Base-by-base conservation (phyloP, 2,797 vertebrate species). In the Hozukius guyotensis region DNA sequence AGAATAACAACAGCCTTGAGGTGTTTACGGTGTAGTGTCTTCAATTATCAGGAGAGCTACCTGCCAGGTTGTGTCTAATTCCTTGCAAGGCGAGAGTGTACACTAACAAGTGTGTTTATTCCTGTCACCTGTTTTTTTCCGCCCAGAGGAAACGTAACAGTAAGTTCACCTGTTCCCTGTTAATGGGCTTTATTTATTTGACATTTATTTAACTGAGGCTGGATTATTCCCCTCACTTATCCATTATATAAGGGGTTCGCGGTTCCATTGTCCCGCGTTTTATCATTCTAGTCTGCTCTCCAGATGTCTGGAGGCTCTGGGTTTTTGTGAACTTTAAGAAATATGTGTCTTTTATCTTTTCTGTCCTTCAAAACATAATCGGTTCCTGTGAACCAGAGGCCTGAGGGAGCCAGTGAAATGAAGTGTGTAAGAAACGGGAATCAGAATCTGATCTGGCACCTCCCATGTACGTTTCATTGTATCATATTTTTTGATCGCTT, bases 41-140 rank as follows among this genome's bases (percentile, higher is more conserved):
- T 92, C 93, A 91, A 94, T 92, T 93, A 92, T 92, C 92, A 90
- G 86, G 91, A 94, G 93, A 94, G 90, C 83, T 89, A 91, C 90
- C 87, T 92, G 89, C 89, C 87, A 93, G 93, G 84, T 94, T 93
- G 87, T 80, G 76, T 91, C 91, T 93, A 92, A 94, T 93, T 94
- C 92, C 92, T 92, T 92, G 81, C 89, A 89, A 94, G 93, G 91
- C 82, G 62, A 91, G 72, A 91, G 90, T 91, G 84, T 93, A 92
- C 87, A 86, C 92, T 94, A 94, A 94, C 93, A 94, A 93, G 93
- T 90, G 85, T 92, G 90, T 91, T 93, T 92, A 88, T 90, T 92
- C 86, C 86, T 89, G 88, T 92, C 91, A 87, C 91, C 90, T 87
- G 81, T 86, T 90, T 80, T 90, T 80, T 77, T 83, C 79, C 78